Conservation (phyloP, 2,888 invertebrate genomes). For the Exephanes ischioxanthus region DNA sequence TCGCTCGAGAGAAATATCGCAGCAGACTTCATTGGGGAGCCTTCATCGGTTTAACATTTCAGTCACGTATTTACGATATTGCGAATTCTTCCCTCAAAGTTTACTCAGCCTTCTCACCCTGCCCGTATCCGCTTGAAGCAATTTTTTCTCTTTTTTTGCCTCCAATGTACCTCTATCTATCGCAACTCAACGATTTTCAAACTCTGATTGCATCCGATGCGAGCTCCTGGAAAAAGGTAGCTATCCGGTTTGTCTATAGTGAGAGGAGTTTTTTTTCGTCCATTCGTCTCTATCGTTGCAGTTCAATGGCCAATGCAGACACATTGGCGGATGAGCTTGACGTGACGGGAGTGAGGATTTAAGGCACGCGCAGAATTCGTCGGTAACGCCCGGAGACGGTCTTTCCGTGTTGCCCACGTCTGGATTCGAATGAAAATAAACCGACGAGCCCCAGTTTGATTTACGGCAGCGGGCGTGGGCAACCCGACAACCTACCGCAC, state of each 20-base stretch:
- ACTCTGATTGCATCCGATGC: not conserved
- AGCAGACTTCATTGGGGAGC: not conserved
- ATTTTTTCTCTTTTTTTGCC: not conserved
- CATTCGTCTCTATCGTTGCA: slow-evolving; percentile 38
- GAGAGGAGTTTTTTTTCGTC: not conserved
- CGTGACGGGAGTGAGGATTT: slow-evolving; percentile 27
- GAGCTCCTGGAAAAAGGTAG: not conserved
- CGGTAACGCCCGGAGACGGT: slow-evolving; percentile 62
- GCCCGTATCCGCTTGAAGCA: not conserved
- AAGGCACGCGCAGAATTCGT: slow-evolving; percentile 68
- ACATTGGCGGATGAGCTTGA: slow-evolving; percentile 46
- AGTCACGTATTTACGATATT: slow-evolving; percentile 29
- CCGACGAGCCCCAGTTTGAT: slow-evolving; percentile 78
- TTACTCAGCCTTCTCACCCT: not conserved
- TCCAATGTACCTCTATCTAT: not conserved
- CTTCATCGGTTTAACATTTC: slow-evolving; percentile 1
- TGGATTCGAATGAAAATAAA: slow-evolving; percentile 77
- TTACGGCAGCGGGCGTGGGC: slow-evolving; percentile 74
- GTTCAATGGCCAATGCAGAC: slow-evolving; percentile 58
- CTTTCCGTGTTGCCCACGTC: slow-evolving; percentile 49
- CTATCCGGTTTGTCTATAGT: not conserved
- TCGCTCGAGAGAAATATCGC: slow-evolving; percentile 15
- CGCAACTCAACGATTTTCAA: slow-evolving; percentile 1
- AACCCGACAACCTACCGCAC: slow-evolving; percentile 82
- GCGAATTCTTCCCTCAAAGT: slow-evolving; percentile 16